Conservation (phyloP, 2,113 vertebrate species). For the Nesogale talazaci region DNA sequence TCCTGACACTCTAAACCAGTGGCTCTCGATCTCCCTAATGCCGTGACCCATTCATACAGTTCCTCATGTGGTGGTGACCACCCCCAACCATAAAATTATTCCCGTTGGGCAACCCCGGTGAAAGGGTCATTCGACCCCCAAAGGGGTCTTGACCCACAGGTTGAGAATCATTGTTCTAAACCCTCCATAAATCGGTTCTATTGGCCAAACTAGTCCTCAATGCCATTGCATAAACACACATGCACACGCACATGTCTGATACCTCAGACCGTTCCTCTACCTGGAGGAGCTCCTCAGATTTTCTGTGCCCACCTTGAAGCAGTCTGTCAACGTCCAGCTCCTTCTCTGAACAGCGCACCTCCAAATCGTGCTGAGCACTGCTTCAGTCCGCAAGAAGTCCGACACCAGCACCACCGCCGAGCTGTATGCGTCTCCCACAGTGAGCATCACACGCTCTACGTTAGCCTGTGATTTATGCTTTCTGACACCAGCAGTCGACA, state of each 20-base stretch:
- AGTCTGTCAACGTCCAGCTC: background rate
- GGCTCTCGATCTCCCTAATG: too few species aligned
- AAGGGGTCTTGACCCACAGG: too few species aligned
- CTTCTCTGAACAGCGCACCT: background rate
- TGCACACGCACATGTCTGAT: background rate
- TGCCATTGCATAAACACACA: background rate
- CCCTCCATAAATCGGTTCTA: background rate
- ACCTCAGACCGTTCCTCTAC: background rate
- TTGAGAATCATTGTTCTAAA: background rate
- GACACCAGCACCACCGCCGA: background rate
- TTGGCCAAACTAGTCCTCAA: background rate
- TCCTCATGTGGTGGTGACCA: too few species aligned
- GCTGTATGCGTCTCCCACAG: background rate
- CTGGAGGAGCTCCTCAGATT: background rate
- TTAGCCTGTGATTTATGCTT: slow-evolving; percentile 6
- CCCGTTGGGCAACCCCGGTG: too few species aligned
- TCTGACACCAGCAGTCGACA: background rate
- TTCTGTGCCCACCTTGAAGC: background rate
- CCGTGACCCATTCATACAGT: too few species aligned
- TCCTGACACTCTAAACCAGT: background rate
- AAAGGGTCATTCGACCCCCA: too few species aligned
- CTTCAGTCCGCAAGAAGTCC: background rate
- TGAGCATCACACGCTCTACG: background rate
- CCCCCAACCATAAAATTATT: too few species aligned
- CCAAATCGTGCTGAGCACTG: background rate